A percentile compares a stretch with the other conserved stretches of the same genome.
Conservation (phyloP, 2,888 invertebrate species). For the Nephrotoma flavescens region DNA sequence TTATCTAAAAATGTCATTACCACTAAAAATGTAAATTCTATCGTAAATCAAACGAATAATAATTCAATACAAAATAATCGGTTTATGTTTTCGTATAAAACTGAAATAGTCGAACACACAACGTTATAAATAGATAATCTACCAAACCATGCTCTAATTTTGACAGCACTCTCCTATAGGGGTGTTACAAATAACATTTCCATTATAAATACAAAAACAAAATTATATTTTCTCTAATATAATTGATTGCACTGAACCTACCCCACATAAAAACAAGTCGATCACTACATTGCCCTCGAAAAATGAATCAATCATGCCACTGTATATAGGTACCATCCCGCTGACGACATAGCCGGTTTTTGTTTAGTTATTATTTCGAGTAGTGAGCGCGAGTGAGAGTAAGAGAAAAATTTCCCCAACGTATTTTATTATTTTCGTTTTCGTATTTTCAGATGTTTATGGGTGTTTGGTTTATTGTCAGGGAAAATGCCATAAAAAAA, state of each 20-base stretch:
- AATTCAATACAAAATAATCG: too few species aligned
- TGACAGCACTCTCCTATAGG: neutral
- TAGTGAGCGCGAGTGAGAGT: neutral
- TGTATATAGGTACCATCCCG: neutral
- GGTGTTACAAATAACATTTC: neutral
- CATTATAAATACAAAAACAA: neutral
- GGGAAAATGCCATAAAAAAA: neutral
- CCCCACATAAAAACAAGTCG: neutral
- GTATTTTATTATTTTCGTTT: neutral
- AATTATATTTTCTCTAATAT: neutral
- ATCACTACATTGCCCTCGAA: neutral
- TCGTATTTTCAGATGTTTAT: neutral
- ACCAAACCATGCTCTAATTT: neutral
- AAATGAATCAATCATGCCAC: neutral
- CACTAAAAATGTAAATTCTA: too few species aligned
- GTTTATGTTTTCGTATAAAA: too few species aligned
- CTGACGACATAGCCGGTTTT: neutral
- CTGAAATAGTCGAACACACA: too few species aligned
- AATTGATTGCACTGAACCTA: neutral
- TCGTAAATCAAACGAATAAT: too few species aligned
- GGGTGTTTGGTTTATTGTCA: neutral
- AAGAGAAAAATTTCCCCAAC: neutral
- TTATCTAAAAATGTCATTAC: too few species aligned
- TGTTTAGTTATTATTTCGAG: neutral
- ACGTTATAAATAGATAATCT: neutral